These are phyloP conservation scores for Balearica regulorum DNA, from an alignment of 2,797 vertebrate genomes.

Conservation along the genomic window DNA sequence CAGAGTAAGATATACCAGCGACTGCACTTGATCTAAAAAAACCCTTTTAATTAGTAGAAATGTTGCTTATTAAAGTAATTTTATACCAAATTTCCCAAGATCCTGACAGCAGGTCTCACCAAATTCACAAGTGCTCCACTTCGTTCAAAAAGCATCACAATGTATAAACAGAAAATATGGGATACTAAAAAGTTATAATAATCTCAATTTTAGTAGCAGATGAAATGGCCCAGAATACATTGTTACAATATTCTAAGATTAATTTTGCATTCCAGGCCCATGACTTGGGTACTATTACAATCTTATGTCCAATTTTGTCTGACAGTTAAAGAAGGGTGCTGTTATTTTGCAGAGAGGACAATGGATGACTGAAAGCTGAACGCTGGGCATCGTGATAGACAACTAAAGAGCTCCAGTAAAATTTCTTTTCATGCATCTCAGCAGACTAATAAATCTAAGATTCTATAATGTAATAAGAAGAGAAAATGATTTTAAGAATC, in stretches of 20 bases:
- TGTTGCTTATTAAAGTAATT: background rate
- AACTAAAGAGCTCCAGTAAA: background rate
- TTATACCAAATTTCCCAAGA: background rate
- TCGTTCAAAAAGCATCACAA: background rate
- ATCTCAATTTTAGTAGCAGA: background rate
- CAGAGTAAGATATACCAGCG: background rate
- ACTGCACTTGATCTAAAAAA: background rate
- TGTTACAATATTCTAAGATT: background rate
- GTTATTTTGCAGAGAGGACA: background rate
- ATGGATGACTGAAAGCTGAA: background rate
- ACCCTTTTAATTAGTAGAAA: background rate
- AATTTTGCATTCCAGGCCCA: background rate
- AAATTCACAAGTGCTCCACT: background rate
- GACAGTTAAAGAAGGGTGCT: background rate
- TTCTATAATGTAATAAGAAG: background rate
- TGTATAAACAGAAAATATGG: background rate
- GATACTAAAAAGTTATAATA: background rate
- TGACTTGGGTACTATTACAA: background rate
- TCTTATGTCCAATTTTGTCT: background rate
- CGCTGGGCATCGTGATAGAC: accelerated
- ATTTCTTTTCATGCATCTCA: background rate
- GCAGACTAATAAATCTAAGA: background rate
- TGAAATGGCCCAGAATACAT: background rate
- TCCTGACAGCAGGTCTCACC: background rate
- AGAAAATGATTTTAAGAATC: background rate